Evolutionary conservation across 2,888 invertebrate species (phyloP).

Genomic region (Nowickia ferox): DNA sequence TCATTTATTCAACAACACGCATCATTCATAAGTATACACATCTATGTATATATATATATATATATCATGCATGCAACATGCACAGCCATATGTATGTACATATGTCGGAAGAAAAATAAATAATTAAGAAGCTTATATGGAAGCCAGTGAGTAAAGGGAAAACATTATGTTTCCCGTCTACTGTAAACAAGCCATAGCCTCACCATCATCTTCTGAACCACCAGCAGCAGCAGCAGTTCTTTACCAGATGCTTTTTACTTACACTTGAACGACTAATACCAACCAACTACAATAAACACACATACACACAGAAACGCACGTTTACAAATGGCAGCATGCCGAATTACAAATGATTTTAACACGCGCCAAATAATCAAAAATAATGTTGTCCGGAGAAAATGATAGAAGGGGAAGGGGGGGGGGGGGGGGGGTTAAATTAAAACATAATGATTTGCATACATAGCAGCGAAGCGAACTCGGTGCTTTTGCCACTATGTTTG

Average conservation of each 20-base stretch:
- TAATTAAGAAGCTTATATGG: background rate
- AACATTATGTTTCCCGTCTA: slow-evolving; percentile 17
- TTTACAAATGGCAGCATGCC: slow-evolving; percentile 63
- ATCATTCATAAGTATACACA: background rate
- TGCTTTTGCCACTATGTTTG: no score
- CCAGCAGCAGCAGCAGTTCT: slow-evolving; percentile 5
- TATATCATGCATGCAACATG: slow-evolving; percentile 17
- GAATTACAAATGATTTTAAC: slow-evolving; percentile 59
- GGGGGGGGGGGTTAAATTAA: no score
- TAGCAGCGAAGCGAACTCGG: no score
- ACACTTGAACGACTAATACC: background rate
- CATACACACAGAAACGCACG: background rate
- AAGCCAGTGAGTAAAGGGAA: slow-evolving; percentile 16
- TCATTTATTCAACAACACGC: background rate
- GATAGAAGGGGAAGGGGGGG: no score
- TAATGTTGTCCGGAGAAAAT: background rate
- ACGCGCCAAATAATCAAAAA: slow-evolving; percentile 70
- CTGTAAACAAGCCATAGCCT: slow-evolving; percentile 29
- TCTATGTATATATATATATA: background rate
- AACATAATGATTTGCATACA: no score
- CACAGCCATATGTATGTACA: no score
- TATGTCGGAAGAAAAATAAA: slow-evolving; percentile 46
- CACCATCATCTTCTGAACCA: background rate
- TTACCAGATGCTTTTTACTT: slow-evolving; percentile 46
- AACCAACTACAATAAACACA: slow-evolving; percentile 18